Evolutionary conservation across 64 coral and sea anemone species (phyloP), one percentile per base, ranked within the genome.

Genomic region (Stichodactyla mertensii): DNA sequence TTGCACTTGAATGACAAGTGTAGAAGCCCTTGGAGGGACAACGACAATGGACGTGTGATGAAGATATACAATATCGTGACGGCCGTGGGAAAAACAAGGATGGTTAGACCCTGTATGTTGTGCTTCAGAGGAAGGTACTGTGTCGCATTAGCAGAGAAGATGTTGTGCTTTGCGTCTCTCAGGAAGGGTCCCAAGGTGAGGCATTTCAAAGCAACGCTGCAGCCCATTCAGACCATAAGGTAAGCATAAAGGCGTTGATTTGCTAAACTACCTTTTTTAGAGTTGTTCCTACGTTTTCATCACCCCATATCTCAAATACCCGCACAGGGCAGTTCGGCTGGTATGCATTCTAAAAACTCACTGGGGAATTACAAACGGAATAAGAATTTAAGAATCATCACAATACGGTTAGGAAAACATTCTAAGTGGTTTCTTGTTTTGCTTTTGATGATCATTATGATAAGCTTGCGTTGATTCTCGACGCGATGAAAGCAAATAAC

Each of bases 401-500:
- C 24, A 74, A 13, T 11, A 31, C 27, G 23, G 23, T 31, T 27
- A 74, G 10, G 69, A 74, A 74, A 74, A 74, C 69, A 74, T 28
- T 31, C 22, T 31, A 74, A 74, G n/a, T 13, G 24, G 24, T 74
- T 31, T 58, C 14, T 26, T 74, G n/a, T 74, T 74, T 74, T 27
- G 6, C 20, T 26, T 74, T 31, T 74, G 24, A 74, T 74, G 24
- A 74, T 74, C 24, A 9, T 26, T 31, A 9, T 31, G 69, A 74
- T 74, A 74, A 74, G 69, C 69, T 74, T 74, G 36, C 69, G 12
- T 74, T 27, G 69, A 74, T 74, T 74, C 69, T 74, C 10, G 69
- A 74, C 69, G 27, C 27, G 69, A 74, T 74, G 69, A 74, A 74
- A 74, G 69, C 69, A 31, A 74, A 31, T 31, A 31, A 13, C 7